phyloP scores from a whole-genome alignment of 2,888 invertebrate species.

The Lordiphosa andalusiaca region DNA sequence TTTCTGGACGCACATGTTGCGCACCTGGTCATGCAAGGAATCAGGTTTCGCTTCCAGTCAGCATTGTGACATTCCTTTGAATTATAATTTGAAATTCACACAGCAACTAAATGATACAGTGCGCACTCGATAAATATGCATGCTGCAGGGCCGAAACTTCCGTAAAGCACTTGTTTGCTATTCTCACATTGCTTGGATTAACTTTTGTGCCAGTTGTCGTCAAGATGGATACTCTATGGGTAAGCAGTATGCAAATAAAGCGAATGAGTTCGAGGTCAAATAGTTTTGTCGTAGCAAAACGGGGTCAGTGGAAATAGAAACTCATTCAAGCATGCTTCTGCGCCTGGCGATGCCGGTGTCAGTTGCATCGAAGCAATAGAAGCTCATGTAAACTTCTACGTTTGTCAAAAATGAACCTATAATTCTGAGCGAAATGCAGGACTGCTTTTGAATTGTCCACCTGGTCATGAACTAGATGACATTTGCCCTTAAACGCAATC shows the following conservation, averaged over 20 bases:
- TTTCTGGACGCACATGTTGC: too few species aligned
- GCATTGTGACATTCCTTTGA: too few species aligned
- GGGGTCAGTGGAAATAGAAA: conserved; percentile 62
- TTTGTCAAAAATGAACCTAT: conserved; percentile 58
- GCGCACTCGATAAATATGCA: too few species aligned
- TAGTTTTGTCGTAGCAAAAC: conserved; percentile 37
- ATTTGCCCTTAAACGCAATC: conserved; percentile 24
- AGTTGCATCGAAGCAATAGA: conserved; percentile 68
- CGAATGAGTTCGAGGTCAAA: not conserved
- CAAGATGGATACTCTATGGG: not conserved
- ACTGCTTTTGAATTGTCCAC: conserved; percentile 42
- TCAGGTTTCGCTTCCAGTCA: too few species aligned
- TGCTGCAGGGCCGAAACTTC: too few species aligned
- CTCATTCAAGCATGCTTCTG: conserved; percentile 74
- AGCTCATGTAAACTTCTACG: conserved; percentile 51
- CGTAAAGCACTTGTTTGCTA: too few species aligned
- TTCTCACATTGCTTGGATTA: too few species aligned
- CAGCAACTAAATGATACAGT: too few species aligned
- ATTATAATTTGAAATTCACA: too few species aligned
- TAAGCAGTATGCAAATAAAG: not conserved
- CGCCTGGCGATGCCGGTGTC: conserved; percentile 74
- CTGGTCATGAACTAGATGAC: conserved; percentile 22
- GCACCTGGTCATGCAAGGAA: too few species aligned
- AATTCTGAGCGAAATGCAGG: conserved; percentile 55
- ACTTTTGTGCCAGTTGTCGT: not conserved